A percentile compares a stretch with the other conserved stretches of the same genome.
These are phyloP conservation scores for Acronicta leporina DNA, from an alignment of 2,888 invertebrate genomes.

Conservation along the genomic window DNA sequence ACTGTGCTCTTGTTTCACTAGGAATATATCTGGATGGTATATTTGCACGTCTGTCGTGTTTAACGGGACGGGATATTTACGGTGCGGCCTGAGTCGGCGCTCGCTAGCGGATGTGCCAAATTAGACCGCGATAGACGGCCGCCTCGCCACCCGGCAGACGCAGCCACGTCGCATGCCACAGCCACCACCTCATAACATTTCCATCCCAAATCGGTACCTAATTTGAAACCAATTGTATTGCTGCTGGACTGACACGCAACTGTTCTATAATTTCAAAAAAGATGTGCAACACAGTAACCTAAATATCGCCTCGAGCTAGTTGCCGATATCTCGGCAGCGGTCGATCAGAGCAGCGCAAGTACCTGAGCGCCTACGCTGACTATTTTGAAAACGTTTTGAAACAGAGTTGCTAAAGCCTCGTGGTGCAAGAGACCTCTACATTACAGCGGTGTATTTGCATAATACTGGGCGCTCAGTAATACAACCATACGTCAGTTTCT, in stretches of 20 bases:
- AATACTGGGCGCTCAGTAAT: constrained; percentile 81
- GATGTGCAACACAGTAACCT: constrained; percentile 63
- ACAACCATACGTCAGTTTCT: constrained; percentile 72
- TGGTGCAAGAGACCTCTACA: constrained; percentile 84
- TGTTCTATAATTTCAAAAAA: constrained; percentile 58
- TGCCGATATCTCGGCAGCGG: constrained; percentile 64
- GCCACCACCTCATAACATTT: constrained; percentile 77
- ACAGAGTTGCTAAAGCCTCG: constrained; percentile 83
- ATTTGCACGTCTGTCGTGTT: constrained; percentile 65
- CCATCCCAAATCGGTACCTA: constrained; percentile 69
- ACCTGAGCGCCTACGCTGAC: constrained; percentile 75
- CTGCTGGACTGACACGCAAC: constrained; percentile 62
- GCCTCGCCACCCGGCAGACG: constrained; percentile 83
- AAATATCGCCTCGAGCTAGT: constrained; percentile 64
- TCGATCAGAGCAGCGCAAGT: constrained; percentile 64
- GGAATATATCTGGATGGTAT: constrained; percentile 61
- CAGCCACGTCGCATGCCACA: constrained; percentile 83
- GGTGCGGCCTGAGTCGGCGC: constrained; percentile 75
- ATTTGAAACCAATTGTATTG: constrained; percentile 66
- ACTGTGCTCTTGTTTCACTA: constrained; percentile 61
- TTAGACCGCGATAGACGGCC: constrained; percentile 81
- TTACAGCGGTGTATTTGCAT: constrained; percentile 86
- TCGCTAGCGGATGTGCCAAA: constrained; percentile 87
- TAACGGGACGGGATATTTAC: constrained; percentile 82
- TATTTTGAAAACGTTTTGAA: constrained; percentile 87